Conservation (phyloP, 2,113 vertebrate genomes). For the Rhabdornis inornatus region DNA sequence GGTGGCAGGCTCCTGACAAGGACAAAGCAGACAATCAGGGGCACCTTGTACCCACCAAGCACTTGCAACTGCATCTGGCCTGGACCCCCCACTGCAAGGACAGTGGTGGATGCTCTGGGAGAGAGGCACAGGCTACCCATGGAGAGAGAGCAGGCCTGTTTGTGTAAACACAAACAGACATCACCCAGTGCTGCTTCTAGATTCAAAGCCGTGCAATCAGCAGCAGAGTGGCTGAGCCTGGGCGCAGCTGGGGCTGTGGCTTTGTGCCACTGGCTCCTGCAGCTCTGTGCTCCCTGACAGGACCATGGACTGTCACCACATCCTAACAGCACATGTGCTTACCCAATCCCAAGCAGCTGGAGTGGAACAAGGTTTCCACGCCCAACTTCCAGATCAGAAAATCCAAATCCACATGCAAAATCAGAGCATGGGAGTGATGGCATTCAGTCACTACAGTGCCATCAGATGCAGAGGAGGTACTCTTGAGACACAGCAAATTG, state of each 20-base stretch:
- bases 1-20: not conserved
- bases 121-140: not conserved
- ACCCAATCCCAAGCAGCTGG: not conserved
- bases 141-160: not conserved
- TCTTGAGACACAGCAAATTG: not conserved
- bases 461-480: not conserved
- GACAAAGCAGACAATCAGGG: not conserved
- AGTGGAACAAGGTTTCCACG: not conserved
- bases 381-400: not conserved
- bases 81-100: not conserved
- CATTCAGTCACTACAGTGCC: not conserved
- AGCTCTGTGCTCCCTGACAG: not conserved
- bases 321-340: accelerated
- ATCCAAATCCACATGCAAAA: not conserved
- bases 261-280: not conserved
- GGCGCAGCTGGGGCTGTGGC: not conserved
- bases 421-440: accelerated
- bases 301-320: accelerated
- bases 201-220: not conserved
- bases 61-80: not conserved
- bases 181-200: not conserved
- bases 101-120: not conserved
- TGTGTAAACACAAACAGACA: not conserved
- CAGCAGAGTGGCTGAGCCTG: not conserved
- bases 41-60: not conserved